phyloP scores from a whole-genome alignment of 2,888 invertebrate genomes.

The Nowickia ferox region DNA sequence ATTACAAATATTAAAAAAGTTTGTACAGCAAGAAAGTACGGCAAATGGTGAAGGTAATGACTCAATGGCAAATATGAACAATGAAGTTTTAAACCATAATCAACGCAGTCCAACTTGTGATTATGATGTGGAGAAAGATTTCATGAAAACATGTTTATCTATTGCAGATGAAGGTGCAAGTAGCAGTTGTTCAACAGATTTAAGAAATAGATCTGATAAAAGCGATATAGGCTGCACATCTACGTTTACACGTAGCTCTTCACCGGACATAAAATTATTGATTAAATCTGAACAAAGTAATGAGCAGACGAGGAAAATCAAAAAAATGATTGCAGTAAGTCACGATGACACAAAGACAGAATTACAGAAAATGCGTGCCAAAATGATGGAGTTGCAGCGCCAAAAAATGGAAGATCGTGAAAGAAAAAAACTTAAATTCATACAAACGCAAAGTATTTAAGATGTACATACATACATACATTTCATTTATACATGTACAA shows the following conservation, averaged over 20 bases:
- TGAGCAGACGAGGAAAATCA: neutral
- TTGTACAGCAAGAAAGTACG: constrained; percentile 16
- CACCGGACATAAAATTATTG: constrained; percentile 1
- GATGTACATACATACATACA: neutral
- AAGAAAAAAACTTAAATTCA: constrained; percentile 58
- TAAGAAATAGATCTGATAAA: neutral
- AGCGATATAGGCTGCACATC: neutral
- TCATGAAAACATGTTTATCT: neutral
- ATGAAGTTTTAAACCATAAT: neutral
- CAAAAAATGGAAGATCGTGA: constrained; percentile 74
- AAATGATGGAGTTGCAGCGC: constrained; percentile 72
- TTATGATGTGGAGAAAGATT: neutral
- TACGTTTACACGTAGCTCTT: neutral
- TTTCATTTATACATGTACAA: neutral
- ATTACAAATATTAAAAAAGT: constrained; percentile 52
- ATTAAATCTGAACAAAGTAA: neutral
- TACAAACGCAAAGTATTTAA: constrained; percentile 14
- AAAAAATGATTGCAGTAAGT: neutral
- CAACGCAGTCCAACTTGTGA: neutral
- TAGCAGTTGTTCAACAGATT: neutral
- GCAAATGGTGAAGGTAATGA: neutral
- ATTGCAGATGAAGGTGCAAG: neutral
- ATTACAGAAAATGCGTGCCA: constrained; percentile 64
- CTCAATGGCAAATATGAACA: neutral
- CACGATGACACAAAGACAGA: constrained; percentile 22